A percentile compares a stretch with the other conserved stretches of the same genome.
These are phyloP conservation scores for Myrmophylax atrothorax DNA, from an alignment of 2,113 vertebrate species.

Conservation along the genomic window DNA sequence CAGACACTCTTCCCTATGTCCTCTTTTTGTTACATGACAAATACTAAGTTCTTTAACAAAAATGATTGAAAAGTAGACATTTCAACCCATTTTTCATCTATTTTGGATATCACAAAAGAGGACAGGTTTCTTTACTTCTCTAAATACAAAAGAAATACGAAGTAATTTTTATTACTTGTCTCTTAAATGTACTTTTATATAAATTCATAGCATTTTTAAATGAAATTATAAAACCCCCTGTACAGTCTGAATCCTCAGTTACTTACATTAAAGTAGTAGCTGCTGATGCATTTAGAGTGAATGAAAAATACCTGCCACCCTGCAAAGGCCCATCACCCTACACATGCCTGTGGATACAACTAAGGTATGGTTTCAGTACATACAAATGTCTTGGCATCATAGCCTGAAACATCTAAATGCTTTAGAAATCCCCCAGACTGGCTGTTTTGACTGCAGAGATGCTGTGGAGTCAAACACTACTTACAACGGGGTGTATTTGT, in stretches of 20 bases:
- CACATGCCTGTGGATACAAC: background rate
- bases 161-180: background rate
- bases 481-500: fast-evolving
- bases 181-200: background rate
- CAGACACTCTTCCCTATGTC: background rate
- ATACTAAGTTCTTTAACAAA: background rate
- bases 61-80: background rate
- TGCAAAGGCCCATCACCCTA: background rate
- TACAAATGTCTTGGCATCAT: background rate
- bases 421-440: background rate
- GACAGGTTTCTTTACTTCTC: background rate
- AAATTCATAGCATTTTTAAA: background rate
- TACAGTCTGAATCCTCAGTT: background rate
- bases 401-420: background rate
- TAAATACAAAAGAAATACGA: background rate
- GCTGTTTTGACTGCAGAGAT: background rate
- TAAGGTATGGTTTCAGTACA: background rate
- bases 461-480: background rate
- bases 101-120: background rate
- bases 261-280: background rate
- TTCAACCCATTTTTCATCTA: background rate
- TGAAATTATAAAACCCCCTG: background rate
- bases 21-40: background rate
- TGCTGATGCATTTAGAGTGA: background rate
- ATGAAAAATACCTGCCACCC: background rate